Percentiles rank a stretch among this genome's conserved stretches.
Evolutionary conservation across 2,888 invertebrate species (phyloP).

Genomic region (Oligia fasciuncula): DNA sequence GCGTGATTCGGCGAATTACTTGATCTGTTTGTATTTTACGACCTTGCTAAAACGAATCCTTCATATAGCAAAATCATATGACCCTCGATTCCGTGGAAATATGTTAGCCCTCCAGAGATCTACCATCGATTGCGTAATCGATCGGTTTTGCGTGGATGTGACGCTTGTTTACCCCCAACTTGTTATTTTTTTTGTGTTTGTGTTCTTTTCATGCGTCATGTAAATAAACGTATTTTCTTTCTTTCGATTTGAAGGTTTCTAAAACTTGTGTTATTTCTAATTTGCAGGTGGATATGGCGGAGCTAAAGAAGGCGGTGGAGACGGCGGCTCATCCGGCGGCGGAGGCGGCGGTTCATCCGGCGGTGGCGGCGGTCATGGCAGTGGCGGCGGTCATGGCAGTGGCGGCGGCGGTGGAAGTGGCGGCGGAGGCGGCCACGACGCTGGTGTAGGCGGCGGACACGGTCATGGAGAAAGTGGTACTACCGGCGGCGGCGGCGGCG

Average conservation of each 20-base stretch:
- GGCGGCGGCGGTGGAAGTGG: neutral
- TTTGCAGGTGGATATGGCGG: conserved; percentile 51
- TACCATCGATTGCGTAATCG: neutral
- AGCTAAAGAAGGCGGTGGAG: conserved; percentile 56
- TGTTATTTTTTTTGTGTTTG: no score
- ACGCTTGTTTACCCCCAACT: neutral
- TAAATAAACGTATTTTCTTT: neutral
- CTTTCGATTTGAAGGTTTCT: neutral
- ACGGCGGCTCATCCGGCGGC: conserved; percentile 34
- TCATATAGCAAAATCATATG: neutral
- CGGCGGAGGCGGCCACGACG: conserved; percentile 8
- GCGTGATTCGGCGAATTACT: neutral
- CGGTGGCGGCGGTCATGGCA: conserved; percentile 43
- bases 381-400: conserved; percentile 40
- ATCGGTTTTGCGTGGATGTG: neutral
- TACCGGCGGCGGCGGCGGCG: neutral
- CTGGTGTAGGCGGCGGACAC: conserved; percentile 40
- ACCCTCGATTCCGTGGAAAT: neutral
- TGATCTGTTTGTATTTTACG: neutral
- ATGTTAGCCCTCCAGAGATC: neutral
- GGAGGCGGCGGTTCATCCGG: neutral
- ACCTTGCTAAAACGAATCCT: neutral
- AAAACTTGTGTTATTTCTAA: conserved; percentile 1
- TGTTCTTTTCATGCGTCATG: neutral
- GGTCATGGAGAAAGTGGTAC: conserved; percentile 8